phyloP scores from a whole-genome alignment of 2,797 vertebrate genomes.

The Rhynchonycteris naso region DNA sequence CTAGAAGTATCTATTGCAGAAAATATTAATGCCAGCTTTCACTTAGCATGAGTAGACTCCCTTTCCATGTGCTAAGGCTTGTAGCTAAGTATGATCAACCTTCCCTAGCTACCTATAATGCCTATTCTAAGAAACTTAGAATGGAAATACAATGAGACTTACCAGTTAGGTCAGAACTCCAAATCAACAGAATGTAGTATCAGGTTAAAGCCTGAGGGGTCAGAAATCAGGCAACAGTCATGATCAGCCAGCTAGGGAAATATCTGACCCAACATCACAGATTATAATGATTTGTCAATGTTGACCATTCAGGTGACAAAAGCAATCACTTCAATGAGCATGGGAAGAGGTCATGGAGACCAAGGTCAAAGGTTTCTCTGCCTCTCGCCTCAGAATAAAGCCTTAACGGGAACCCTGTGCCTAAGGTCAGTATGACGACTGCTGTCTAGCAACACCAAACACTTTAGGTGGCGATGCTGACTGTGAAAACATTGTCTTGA shows the following conservation, averaged over 20 bases:
- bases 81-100: not conserved
- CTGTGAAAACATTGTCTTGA: slow-evolving; percentile 31
- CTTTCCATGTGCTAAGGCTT: not conserved
- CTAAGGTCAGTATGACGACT: not conserved
- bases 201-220: not conserved
- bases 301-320: not conserved
- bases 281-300: not conserved
- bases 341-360: not conserved
- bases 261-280: not conserved
- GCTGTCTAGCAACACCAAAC: not conserved
- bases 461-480: slow-evolving; percentile 6
- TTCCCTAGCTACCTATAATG: not conserved
- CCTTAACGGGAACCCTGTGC: not conserved
- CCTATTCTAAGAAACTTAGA: not conserved
- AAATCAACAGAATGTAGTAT: not conserved
- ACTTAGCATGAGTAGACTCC: not conserved
- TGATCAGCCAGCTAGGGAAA: not conserved
- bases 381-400: not conserved
- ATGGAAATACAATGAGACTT: not conserved
- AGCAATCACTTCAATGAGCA: not conserved
- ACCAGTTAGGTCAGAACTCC: not conserved
- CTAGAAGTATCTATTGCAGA: not conserved
- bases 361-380: not conserved
- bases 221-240: not conserved
- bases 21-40: not conserved